Conservation (phyloP, 2,113 vertebrate species). For the Haliaeetus leucogaster region DNA sequence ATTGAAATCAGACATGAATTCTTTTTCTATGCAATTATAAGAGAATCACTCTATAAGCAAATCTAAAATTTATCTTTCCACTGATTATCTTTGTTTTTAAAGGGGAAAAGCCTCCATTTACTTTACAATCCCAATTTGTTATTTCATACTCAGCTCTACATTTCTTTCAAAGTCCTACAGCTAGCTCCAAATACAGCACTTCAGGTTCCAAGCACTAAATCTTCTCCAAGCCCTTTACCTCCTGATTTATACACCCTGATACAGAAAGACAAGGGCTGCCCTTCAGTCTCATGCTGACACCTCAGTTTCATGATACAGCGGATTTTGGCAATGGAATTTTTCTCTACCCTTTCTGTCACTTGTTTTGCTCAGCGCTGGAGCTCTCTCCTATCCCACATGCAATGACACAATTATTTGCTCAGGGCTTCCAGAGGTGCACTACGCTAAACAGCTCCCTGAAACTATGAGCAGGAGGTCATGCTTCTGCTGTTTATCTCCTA, state of each 20-base stretch:
- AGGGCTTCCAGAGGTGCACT: neutral
- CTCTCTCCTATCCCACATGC: neutral
- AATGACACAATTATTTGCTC: conserved; percentile 1
- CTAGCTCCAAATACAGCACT: neutral
- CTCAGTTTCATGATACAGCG: neutral
- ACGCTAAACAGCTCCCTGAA: neutral
- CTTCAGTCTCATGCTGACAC: neutral
- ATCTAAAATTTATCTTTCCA: neutral
- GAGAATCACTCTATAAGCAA: neutral
- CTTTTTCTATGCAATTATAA: neutral
- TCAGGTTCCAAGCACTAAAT: neutral
- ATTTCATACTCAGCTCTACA: neutral
- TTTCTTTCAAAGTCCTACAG: neutral
- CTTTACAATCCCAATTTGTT: neutral
- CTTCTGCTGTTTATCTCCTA: neutral
- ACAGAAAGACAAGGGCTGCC: neutral
- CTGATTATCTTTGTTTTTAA: neutral
- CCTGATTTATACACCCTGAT: neutral
- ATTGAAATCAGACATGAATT: neutral
- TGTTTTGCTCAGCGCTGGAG: neutral
- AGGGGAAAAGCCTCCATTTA: neutral
- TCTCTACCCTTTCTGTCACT: neutral
- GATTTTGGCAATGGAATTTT: neutral
- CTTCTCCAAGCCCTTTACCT: neutral
- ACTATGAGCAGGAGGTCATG: neutral